These are phyloP conservation scores for Crotalus helleri DNA, from an alignment of 2,113 vertebrate genomes.

Conservation along the genomic window DNA sequence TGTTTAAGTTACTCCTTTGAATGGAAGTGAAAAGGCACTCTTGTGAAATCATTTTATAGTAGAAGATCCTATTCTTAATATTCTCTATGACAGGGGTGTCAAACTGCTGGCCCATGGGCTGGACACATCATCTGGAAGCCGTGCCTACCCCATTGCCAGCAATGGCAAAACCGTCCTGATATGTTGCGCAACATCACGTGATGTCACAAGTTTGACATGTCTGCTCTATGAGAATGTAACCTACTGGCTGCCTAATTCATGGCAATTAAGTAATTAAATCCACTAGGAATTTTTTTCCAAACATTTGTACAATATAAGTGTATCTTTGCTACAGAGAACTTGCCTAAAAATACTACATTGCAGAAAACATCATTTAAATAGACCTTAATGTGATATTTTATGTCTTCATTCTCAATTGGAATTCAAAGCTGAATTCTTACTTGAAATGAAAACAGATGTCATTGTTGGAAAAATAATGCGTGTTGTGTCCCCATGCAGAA, in stretches of 20 bases:
- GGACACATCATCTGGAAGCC: too few relatives aligned
- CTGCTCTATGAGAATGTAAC: background rate
- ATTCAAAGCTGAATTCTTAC: conserved; percentile 29
- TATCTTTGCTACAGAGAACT: background rate
- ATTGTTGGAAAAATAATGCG: background rate
- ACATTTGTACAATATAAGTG: background rate
- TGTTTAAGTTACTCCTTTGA: background rate
- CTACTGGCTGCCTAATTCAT: background rate
- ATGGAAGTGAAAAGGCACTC: background rate
- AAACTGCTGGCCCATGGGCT: too few relatives aligned
- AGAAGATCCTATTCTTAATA: background rate
- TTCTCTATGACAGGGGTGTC: background rate
- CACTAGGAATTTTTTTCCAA: background rate
- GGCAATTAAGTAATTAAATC: background rate
- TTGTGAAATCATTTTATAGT: background rate
- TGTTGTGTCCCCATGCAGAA: conserved; percentile 35
- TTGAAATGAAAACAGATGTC: conserved; percentile 33
- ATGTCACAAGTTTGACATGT: too few relatives aligned
- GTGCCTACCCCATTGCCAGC: too few relatives aligned
- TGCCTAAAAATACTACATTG: background rate
- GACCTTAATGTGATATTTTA: background rate
- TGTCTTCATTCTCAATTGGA: background rate
- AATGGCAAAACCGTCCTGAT: too few relatives aligned
- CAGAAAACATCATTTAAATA: background rate
- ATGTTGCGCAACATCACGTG: too few relatives aligned